These are phyloP conservation scores for Drosophila yooni DNA, from an alignment of 2,888 invertebrate species.

Conservation along the genomic window DNA sequence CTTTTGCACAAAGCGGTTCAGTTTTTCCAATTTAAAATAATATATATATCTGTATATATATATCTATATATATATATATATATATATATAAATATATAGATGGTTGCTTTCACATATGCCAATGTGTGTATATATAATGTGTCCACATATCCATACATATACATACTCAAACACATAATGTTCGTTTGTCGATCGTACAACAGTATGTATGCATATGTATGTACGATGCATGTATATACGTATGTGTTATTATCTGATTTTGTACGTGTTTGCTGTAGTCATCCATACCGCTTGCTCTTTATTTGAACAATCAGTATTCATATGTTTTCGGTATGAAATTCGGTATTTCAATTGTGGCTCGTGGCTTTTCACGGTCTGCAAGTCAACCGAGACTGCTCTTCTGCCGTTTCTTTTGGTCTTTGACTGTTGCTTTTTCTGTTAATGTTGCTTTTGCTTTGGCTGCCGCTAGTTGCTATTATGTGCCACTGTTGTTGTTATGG, in stretches of 20 bases:
- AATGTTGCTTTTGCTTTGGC: slow-evolving; percentile 38
- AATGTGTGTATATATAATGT: not conserved
- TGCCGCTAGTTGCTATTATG: slow-evolving; percentile 39
- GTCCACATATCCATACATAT: not conserved
- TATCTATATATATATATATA: not conserved
- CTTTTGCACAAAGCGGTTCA: not conserved
- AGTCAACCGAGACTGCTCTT: slow-evolving; percentile 82
- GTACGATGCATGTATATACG: not conserved
- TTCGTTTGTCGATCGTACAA: slow-evolving; percentile 1
- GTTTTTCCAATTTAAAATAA: not conserved
- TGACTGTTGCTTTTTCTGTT: slow-evolving; percentile 67
- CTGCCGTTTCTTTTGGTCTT: slow-evolving; percentile 77
- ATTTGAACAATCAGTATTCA: slow-evolving; percentile 78
- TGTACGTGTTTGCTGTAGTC: slow-evolving; percentile 29
- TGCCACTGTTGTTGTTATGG: slow-evolving; percentile 34
- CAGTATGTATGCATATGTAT: slow-evolving; percentile 8
- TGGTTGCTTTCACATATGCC: not conserved
- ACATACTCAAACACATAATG: not conserved
- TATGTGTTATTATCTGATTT: slow-evolving; percentile 24
- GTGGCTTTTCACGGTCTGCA: slow-evolving; percentile 84
- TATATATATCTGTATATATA: not conserved
- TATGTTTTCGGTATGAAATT: slow-evolving; percentile 80
- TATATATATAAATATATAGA: not conserved
- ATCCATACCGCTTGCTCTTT: slow-evolving; percentile 58
- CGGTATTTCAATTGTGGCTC: slow-evolving; percentile 84